Conservation (phyloP, 2,113 vertebrate genomes). For the Halichoerus grypus region DNA sequence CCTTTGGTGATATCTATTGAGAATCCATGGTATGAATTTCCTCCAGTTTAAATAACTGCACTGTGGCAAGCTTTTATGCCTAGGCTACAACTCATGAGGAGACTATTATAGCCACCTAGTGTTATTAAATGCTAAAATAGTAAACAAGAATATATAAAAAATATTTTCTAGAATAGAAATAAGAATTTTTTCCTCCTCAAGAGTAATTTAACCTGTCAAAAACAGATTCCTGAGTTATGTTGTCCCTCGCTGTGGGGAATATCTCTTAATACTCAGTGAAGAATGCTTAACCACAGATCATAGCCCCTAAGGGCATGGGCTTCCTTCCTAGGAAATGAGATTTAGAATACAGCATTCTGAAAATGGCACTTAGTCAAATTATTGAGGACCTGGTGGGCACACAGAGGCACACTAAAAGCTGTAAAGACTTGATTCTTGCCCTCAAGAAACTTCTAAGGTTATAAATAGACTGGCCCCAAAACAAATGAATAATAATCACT, state of each 20-base stretch:
- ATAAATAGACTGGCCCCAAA: background rate
- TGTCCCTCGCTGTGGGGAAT: background rate
- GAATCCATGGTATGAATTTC: background rate
- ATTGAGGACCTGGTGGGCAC: background rate
- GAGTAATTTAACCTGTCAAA: conserved; percentile 49
- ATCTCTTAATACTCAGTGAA: background rate
- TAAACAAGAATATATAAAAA: conserved; percentile 12
- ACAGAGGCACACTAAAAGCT: background rate
- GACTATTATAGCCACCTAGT: background rate
- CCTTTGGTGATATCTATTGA: conserved; percentile 20
- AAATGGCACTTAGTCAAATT: background rate
- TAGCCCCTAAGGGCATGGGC: background rate
- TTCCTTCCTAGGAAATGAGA: background rate
- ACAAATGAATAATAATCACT: background rate
- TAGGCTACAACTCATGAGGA: background rate
- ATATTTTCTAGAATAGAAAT: conserved; percentile 44
- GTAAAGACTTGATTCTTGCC: background rate
- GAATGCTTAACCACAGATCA: background rate
- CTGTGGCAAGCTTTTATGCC: background rate
- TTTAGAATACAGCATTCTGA: background rate
- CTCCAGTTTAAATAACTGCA: conserved; percentile 36
- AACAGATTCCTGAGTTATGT: conserved; percentile 41
- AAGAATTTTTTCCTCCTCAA: background rate
- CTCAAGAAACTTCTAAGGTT: background rate
- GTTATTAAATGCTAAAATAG: conserved; percentile 46